Evolutionary conservation across 2,113 vertebrate genomes (phyloP).

Genomic region (Caranx melampygus): DNA sequence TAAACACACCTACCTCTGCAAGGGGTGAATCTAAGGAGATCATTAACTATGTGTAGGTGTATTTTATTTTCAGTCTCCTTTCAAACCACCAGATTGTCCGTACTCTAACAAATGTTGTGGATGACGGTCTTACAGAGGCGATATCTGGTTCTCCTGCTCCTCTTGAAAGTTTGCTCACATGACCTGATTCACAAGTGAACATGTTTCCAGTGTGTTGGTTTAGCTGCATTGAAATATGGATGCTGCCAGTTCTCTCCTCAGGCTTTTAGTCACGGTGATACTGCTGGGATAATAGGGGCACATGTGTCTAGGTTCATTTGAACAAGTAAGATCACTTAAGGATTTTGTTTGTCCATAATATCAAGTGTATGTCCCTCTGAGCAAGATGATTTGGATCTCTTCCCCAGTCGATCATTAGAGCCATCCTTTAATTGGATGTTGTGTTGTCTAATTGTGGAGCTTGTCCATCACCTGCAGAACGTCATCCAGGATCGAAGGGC

Average conservation of each 20-base stretch:
- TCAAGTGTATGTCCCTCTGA: background rate
- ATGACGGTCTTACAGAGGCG: background rate
- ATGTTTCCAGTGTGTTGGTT: background rate
- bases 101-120: constrained; percentile 4
- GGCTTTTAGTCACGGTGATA: background rate
- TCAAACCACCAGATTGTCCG: background rate
- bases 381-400: background rate
- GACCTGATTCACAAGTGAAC: background rate
- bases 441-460: constrained; percentile 77
- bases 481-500: constrained; percentile 93
- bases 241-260: constrained; percentile 2
- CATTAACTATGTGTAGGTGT: constrained; percentile 31
- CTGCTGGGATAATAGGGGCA: background rate
- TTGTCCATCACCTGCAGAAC: constrained; percentile 93
- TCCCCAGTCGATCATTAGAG: background rate
- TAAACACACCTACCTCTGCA: constrained; percentile 12
- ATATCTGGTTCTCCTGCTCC: background rate
- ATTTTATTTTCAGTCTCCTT: constrained; percentile 6
- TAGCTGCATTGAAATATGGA: background rate
- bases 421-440: background rate
- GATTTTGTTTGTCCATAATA: constrained; percentile 5
- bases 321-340: background rate
- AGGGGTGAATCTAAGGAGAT: constrained; percentile 4
- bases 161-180: background rate
- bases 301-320: background rate